phyloP scores from a whole-genome alignment of 2,797 vertebrate genomes.

The Petrocephalus schoutedeni region DNA sequence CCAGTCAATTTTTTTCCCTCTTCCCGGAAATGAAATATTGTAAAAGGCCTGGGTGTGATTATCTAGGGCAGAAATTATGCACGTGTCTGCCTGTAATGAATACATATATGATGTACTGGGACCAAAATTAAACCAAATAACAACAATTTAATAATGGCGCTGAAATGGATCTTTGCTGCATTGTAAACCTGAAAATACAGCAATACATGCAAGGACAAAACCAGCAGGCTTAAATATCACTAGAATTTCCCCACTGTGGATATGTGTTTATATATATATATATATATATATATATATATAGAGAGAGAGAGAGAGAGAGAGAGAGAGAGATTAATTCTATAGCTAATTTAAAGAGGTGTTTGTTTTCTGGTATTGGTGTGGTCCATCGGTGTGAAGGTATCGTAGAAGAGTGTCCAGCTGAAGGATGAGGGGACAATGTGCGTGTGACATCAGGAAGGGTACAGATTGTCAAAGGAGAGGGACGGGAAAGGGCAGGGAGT shows the following conservation, averaged over 20 bases:
- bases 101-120: background rate
- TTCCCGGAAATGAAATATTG: background rate
- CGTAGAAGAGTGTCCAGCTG: background rate
- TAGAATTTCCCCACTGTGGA: background rate
- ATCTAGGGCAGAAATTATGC: background rate
- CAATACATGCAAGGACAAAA: background rate
- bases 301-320: background rate
- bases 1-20: background rate
- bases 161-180: background rate
- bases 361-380: background rate
- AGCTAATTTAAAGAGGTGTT: background rate
- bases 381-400: background rate
- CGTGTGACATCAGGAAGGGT: background rate
- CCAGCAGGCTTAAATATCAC: background rate
- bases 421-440: too few species aligned
- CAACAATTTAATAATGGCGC: background rate
- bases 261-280: background rate
- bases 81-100: background rate
- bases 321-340: background rate
- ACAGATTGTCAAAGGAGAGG: background rate
- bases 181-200: background rate
- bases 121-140: background rate
- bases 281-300: too few species aligned
- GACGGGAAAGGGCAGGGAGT: background rate
- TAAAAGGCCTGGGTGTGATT: background rate